These are phyloP conservation scores for Galleria mellonella DNA, from an alignment of 1,140 invertebrate genomes.

Conservation along the genomic window DNA sequence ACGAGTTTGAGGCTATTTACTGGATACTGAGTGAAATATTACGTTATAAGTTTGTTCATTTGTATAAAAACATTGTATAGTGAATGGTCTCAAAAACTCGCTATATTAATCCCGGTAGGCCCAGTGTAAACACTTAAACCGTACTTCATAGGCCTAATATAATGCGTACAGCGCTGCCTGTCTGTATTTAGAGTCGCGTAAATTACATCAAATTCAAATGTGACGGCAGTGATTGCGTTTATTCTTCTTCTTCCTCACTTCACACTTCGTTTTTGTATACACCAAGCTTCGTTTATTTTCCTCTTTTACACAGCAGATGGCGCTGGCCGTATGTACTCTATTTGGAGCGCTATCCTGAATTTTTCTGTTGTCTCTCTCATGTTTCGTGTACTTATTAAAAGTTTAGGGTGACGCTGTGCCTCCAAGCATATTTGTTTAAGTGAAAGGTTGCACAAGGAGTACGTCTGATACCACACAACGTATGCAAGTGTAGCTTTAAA, in stretches of 20 bases:
- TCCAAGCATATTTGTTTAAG: neutral
- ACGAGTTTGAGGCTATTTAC: conserved; percentile 45
- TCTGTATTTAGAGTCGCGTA: neutral
- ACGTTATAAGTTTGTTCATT: neutral
- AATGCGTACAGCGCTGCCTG: conserved; percentile 11
- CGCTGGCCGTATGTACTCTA: conserved; percentile 41
- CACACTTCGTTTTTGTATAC: neutral
- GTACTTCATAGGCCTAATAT: no score
- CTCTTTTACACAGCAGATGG: conserved; percentile 38
- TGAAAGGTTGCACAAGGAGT: conserved; percentile 13
- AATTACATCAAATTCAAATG: conserved; percentile 11
- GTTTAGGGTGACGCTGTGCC: conserved; percentile 53
- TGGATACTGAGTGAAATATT: neutral
- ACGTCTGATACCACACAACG: conserved; percentile 2
- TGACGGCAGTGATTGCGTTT: conserved; percentile 61
- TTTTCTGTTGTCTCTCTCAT: conserved; percentile 13
- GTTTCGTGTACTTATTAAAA: conserved; percentile 4
- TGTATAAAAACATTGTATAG: no score
- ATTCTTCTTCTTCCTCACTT: neutral
- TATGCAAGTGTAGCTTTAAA: conserved; percentile 4
- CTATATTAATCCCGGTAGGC: neutral
- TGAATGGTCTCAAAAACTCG: conserved; percentile 45
- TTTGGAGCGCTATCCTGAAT: conserved; percentile 62
- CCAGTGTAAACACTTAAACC: conserved; percentile 6
- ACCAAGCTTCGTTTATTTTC: neutral